Evolutionary conservation across 2,113 vertebrate genomes (phyloP).

Genomic region (Perca fluviatilis): DNA sequence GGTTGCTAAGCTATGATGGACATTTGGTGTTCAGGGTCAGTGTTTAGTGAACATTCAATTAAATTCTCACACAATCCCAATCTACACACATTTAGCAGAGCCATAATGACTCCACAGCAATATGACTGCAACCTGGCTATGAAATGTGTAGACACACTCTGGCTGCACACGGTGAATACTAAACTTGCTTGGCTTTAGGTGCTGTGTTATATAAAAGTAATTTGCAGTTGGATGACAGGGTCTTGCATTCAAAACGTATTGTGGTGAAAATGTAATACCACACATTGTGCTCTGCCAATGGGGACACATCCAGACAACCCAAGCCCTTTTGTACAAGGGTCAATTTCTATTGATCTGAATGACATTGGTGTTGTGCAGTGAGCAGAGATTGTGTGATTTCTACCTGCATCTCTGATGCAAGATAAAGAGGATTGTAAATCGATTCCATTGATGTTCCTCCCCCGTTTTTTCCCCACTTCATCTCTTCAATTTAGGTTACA

Average conservation of each 20-base stretch:
- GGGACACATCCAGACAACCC: constrained; percentile 60
- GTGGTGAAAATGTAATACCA: constrained; percentile 66
- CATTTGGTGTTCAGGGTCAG: background rate
- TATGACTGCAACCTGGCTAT: constrained; percentile 40
- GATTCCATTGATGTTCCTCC: constrained; percentile 76
- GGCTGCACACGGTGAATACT: constrained; percentile 52
- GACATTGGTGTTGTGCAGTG: constrained; percentile 76
- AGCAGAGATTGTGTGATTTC: constrained; percentile 80
- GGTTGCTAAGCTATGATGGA: constrained; percentile 16
- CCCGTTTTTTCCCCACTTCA: constrained; percentile 35
- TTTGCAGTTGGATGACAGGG: constrained; percentile 61
- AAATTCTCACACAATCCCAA: constrained; percentile 13
- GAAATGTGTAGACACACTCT: constrained; percentile 50
- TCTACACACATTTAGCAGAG: constrained; percentile 39
- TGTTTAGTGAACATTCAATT: constrained; percentile 10
- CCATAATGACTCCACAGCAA: constrained; percentile 46
- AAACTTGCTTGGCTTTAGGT: constrained; percentile 35
- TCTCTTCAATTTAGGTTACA: constrained; percentile 72
- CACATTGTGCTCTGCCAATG: constrained; percentile 50
- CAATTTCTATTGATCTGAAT: constrained; percentile 80
- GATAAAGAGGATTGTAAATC: constrained; percentile 83
- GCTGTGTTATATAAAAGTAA: constrained; percentile 67
- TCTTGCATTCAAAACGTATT: constrained; percentile 57
- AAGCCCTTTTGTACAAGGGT: constrained; percentile 69
- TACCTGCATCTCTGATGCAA: constrained; percentile 72